A percentile compares a stretch with the other conserved stretches of the same genome.
Conservation (phyloP, 2,888 invertebrate genomes). For the Cyrtodaria siliqua region DNA sequence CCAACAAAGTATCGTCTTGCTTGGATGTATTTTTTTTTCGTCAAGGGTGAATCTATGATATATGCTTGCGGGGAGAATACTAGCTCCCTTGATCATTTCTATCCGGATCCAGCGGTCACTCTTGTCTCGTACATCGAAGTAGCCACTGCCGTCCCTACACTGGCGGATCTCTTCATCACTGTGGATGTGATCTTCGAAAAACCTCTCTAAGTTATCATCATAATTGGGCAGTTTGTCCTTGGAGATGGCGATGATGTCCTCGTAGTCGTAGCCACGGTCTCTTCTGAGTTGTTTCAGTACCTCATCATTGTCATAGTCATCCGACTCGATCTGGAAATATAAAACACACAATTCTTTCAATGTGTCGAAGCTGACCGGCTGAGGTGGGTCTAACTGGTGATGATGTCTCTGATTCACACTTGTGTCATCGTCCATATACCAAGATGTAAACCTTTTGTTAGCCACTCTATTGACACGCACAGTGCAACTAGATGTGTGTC, state of each 20-base stretch:
- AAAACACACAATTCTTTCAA: slow-evolving; percentile 94
- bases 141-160: slow-evolving; percentile 95
- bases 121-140: slow-evolving; percentile 96
- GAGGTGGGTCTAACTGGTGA: slow-evolving; percentile 93
- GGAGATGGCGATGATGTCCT: slow-evolving; percentile 70
- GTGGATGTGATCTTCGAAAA: no score
- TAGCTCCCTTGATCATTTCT: no score
- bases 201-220: no score
- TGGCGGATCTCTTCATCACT: slow-evolving; percentile 98
- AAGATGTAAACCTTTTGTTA: no score
- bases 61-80: no score
- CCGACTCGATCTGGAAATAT: no score
- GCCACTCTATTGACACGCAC: no score
- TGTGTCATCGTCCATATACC: slow-evolving; percentile 91
- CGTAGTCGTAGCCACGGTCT: slow-evolving; percentile 70
- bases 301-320: no score
- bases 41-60: no score
- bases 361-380: slow-evolving; percentile 90
- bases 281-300: no score
- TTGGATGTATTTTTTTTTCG: slow-evolving; percentile 91
- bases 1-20: slow-evolving; percentile 96
- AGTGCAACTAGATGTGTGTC: no score
- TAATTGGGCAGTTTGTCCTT: slow-evolving; percentile 74
- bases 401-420: slow-evolving; percentile 92
- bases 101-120: no score